These are phyloP conservation scores for Lomographa bimaculata DNA, from an alignment of 2,888 invertebrate genomes.

Conservation along the genomic window DNA sequence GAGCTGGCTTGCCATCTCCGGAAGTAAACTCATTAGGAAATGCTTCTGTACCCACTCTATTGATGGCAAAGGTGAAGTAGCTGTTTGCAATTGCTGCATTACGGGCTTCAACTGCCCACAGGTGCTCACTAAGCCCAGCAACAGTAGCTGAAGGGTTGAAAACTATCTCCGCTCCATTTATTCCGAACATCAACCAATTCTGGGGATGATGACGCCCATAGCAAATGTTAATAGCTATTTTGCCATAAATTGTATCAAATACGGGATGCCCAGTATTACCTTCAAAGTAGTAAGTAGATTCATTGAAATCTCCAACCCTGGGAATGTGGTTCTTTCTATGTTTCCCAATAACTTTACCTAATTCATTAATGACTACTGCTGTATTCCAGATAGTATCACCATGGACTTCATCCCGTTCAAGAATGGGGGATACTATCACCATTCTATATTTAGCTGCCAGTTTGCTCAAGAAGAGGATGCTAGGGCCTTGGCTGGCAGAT, in stretches of 20 bases:
- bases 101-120: constrained; percentile 98
- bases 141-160: constrained; percentile 99
- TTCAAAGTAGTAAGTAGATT: constrained; percentile 98
- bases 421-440: constrained; percentile 97
- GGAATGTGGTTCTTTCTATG: constrained; percentile 99
- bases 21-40: constrained; percentile 86
- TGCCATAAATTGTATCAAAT: constrained; percentile 93
- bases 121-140: constrained; percentile 91
- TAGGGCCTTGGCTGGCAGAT: constrained; percentile 92
- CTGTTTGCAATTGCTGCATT: constrained; percentile 98
- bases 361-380: constrained; percentile 94
- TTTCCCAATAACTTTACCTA: constrained; percentile 94
- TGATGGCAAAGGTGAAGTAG: constrained; percentile 96
- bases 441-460: constrained; percentile 92
- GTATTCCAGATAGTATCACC: constrained; percentile 98
- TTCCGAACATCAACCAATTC: constrained; percentile 99
- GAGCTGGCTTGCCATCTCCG: constrained; percentile 88
- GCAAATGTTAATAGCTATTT: constrained; percentile 97
- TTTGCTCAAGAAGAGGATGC: constrained; percentile 90
- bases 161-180: constrained; percentile 99
- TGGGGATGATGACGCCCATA: constrained; percentile 99
- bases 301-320: constrained; percentile 98
- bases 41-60: constrained; percentile 96
- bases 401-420: constrained; percentile 95
- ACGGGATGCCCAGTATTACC: constrained; percentile 98